Conservation (phyloP, 2,113 vertebrate genomes). For the Nyctibius bracteatus region DNA sequence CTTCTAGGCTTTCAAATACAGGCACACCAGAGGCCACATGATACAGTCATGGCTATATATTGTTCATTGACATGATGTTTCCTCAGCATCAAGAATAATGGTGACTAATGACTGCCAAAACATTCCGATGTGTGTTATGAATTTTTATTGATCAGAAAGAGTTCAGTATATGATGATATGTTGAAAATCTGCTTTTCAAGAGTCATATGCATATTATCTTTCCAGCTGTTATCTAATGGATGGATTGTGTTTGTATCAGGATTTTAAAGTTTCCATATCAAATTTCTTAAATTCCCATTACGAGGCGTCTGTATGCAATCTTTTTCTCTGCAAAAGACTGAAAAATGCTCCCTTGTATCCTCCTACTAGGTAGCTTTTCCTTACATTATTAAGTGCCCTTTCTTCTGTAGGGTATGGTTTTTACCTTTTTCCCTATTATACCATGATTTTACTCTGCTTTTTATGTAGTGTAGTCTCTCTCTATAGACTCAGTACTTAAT, state of each 20-base stretch:
- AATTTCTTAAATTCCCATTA: neutral
- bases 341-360: neutral
- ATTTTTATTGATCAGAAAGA: neutral
- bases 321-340: neutral
- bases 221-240: neutral
- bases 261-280: neutral
- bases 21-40: accelerated
- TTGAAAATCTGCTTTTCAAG: neutral
- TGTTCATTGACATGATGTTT: neutral
- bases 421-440: neutral
- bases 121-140: neutral
- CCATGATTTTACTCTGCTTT: neutral
- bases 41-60: accelerated
- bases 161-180: neutral
- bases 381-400: neutral
- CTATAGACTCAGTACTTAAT: neutral
- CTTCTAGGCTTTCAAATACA: neutral
- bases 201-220: neutral
- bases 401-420: neutral
- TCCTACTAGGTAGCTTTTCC: neutral
- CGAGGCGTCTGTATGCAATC: accelerated
- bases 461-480: neutral
- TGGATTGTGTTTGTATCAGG: neutral
- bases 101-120: neutral
- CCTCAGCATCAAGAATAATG: neutral